Percentiles rank a stretch among this genome's conserved stretches.
These are phyloP conservation scores for Dinoponera quadriceps DNA, from an alignment of 1,140 invertebrate genomes.

Conservation along the genomic window DNA sequence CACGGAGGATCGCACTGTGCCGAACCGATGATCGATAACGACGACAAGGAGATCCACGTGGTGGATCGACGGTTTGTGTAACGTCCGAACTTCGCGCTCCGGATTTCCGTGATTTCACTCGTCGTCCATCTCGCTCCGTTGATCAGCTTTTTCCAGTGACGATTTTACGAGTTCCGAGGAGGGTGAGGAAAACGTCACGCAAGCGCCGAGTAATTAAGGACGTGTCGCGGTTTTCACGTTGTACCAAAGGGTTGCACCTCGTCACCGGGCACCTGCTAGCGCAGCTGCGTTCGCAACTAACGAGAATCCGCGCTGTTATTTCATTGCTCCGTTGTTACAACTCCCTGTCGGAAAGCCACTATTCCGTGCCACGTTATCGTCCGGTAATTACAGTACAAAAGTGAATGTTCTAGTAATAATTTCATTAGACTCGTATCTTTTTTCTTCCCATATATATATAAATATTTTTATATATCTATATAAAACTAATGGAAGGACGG, in stretches of 20 bases:
- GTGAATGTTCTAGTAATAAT: background rate
- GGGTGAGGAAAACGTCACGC: background rate
- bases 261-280: background rate
- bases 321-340: background rate
- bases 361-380: slow-evolving; percentile 17
- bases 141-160: background rate
- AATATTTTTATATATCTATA: no score
- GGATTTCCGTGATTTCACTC: background rate
- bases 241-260: background rate
- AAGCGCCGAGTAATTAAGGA: slow-evolving; percentile 32
- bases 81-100: background rate
- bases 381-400: slow-evolving; percentile 19
- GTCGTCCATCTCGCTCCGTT: background rate
- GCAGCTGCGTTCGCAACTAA: slow-evolving; percentile 27
- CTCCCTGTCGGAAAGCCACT: background rate
- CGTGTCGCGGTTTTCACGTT: slow-evolving; percentile 19
- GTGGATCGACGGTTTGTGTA: background rate
- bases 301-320: slow-evolving; percentile 40
- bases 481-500: no score
- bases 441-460: background rate
- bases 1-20: background rate
- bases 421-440: no score
- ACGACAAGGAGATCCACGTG: slow-evolving; percentile 26
- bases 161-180: background rate
- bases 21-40: background rate